These are phyloP conservation scores for Platichthys flesus DNA, from an alignment of 2,113 vertebrate species.

Conservation along the genomic window DNA sequence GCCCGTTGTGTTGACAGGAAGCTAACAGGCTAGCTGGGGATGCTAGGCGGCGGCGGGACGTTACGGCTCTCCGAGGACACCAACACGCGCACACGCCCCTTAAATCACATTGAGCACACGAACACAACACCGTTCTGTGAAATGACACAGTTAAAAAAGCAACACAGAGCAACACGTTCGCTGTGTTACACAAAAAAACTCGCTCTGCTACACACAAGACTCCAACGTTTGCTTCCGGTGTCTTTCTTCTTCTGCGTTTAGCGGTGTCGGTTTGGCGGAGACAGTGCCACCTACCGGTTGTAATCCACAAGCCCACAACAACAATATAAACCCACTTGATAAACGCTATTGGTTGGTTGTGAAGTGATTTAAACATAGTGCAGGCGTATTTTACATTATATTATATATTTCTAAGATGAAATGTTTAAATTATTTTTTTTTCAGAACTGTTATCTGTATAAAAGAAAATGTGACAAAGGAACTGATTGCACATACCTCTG, in stretches of 20 bases:
- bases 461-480: no score
- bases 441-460: no score
- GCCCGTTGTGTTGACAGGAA: neutral
- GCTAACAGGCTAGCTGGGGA: constrained; percentile 3
- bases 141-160: accelerated
- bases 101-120: neutral
- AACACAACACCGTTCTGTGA: accelerated
- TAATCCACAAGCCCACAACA: neutral
- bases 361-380: no score
- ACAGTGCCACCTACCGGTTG: constrained; percentile 26
- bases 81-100: neutral
- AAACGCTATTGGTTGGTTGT: no score
- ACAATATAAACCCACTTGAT: no score
- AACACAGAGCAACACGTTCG: no score
- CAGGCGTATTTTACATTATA: no score
- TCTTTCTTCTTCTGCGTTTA: constrained; percentile 19
- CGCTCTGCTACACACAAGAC: no score
- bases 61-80: neutral
- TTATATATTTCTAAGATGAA: no score
- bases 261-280: accelerated
- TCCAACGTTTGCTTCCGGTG: constrained; percentile 13
- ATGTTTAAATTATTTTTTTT: no score
- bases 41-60: neutral
- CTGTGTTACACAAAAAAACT: accelerated
- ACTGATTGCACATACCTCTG: no score